Conservation (phyloP, 64 coral and sea anemone species). For the Porites australiensis region DNA sequence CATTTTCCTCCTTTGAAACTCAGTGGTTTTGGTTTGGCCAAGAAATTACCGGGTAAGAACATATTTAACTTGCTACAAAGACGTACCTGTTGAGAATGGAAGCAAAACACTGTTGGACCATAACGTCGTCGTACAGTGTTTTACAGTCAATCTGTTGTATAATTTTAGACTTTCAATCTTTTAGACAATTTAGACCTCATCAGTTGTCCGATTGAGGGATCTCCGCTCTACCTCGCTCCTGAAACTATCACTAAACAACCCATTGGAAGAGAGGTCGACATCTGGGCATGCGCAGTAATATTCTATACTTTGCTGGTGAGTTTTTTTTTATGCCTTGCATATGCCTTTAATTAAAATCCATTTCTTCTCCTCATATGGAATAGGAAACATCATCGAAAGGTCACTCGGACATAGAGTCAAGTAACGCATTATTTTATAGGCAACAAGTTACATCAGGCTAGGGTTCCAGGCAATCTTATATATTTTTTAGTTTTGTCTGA, state of each 20-base stretch:
- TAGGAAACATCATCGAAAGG: too few relatives aligned
- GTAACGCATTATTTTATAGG: too few relatives aligned
- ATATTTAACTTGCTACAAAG: background rate
- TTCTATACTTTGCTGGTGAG: constrained; percentile 75
- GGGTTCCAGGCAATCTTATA: too few relatives aligned
- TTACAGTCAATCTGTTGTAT: background rate
- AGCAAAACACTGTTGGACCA: too few relatives aligned
- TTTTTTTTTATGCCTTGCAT: background rate
- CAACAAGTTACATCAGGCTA: too few relatives aligned
- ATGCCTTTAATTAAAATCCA: too few relatives aligned
- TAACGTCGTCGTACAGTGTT: too few relatives aligned
- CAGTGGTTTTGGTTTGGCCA: constrained; percentile 65
- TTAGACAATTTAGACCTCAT: constrained; percentile 59
- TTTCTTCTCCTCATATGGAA: too few relatives aligned
- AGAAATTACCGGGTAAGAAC: constrained; percentile 63
- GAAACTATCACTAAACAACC: constrained; percentile 66
- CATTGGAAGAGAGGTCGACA: constrained; percentile 68
- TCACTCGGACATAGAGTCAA: too few relatives aligned
- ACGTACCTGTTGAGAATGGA: too few relatives aligned
- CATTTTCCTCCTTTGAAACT: constrained; percentile 81
- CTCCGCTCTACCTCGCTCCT: constrained; percentile 78
- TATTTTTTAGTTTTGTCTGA: too few relatives aligned
- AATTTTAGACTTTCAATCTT: background rate
- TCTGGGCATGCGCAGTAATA: constrained; percentile 89
- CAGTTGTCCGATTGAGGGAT: constrained; percentile 57